Evolutionary conservation across 2,113 vertebrate species (phyloP).

Genomic region (Xenopus laevis): DNA sequence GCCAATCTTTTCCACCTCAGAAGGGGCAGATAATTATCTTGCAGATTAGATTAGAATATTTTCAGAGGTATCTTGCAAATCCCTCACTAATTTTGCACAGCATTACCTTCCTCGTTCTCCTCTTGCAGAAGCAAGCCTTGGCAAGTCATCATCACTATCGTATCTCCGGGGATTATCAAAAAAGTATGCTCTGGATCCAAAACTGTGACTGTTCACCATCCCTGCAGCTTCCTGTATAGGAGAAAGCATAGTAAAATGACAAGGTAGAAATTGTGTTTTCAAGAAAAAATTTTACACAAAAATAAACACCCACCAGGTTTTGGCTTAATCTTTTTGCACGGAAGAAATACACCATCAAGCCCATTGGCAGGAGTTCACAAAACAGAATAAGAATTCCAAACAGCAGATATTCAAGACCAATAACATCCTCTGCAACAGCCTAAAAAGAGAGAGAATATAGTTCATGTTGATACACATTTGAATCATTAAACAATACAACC

Average conservation of each 20-base stretch:
- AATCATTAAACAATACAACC: neutral
- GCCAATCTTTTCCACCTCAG: too few species aligned
- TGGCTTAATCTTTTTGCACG: constrained; percentile 84
- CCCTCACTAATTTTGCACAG: too few species aligned
- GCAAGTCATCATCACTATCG: constrained; percentile 91
- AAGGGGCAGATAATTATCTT: too few species aligned
- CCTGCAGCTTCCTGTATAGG: constrained; percentile 75
- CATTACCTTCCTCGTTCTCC: constrained; percentile 72
- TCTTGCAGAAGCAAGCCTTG: constrained; percentile 72
- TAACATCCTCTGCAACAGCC: constrained; percentile 73
- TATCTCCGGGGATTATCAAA: constrained; percentile 94
- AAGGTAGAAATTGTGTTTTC: constrained; percentile 5
- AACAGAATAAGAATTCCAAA: constrained; percentile 91
- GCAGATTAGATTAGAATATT: too few species aligned
- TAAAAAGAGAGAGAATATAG: constrained; percentile 48
- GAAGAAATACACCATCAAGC: constrained; percentile 88
- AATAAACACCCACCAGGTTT: constrained; percentile 78
- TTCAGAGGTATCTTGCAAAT: too few species aligned
- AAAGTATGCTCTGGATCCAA: constrained; percentile 91
- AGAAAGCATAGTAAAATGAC: constrained; percentile 10
- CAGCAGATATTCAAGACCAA: constrained; percentile 79
- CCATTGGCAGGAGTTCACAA: constrained; percentile 92
- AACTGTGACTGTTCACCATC: constrained; percentile 91
- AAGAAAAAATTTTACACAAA: constrained; percentile 18
- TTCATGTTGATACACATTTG: neutral